Conservation (phyloP, 2,888 invertebrate species). For the Xestia sexstrigata region DNA sequence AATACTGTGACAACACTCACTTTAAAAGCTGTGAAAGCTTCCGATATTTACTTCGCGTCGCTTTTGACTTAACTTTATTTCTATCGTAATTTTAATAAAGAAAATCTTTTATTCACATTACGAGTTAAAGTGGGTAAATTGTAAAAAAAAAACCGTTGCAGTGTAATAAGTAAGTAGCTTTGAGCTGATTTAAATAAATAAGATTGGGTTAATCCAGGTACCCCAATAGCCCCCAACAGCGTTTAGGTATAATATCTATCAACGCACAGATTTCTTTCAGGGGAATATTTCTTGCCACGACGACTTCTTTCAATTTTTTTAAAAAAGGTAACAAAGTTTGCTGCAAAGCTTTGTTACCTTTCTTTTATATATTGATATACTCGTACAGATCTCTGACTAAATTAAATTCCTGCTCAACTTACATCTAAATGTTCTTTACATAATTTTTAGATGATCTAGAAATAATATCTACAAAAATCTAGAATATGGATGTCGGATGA, state of each 20-base stretch:
- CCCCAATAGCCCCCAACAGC: background rate
- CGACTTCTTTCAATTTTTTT: background rate
- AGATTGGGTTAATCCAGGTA: background rate
- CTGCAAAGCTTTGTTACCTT: no score
- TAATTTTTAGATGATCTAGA: background rate
- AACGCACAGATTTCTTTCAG: background rate
- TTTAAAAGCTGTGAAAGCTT: slow-evolving; percentile 22
- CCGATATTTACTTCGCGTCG: background rate
- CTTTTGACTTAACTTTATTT: slow-evolving; percentile 20
- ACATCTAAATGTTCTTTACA: background rate
- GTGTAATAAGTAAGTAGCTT: background rate
- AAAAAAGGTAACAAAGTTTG: background rate
- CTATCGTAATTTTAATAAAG: background rate
- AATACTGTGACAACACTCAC: slow-evolving; percentile 7
- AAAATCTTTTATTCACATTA: slow-evolving; percentile 2
- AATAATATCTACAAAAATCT: background rate
- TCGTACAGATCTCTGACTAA: background rate
- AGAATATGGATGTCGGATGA: background rate
- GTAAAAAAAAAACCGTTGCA: background rate
- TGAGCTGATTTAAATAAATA: background rate
- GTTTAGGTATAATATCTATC: background rate
- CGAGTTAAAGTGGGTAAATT: background rate
- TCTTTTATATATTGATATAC: no score
- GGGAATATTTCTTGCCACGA: background rate
- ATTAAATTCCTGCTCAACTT: background rate